Conservation (phyloP, 2,113 vertebrate species). For the Megaleporinus macrocephalus region DNA sequence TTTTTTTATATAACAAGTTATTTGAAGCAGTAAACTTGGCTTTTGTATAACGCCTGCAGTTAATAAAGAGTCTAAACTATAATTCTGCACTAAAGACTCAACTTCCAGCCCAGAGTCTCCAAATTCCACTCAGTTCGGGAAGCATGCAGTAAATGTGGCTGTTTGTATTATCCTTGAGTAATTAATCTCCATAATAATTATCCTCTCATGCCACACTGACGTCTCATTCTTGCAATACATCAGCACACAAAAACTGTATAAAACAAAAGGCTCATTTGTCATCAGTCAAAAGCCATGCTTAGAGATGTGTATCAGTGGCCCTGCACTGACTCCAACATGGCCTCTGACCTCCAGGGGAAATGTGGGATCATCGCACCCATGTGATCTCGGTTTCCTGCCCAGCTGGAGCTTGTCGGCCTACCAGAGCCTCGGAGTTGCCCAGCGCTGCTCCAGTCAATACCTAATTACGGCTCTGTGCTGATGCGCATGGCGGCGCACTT, state of each 20-base stretch:
- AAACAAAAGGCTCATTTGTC: conserved; percentile 31
- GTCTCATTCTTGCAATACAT: conserved; percentile 4
- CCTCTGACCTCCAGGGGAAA: conserved; percentile 48
- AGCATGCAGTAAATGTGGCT: too few species aligned
- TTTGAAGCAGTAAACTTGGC: too few species aligned
- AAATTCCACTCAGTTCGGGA: too few species aligned
- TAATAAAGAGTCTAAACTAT: too few species aligned
- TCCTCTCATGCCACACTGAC: conserved; percentile 22
- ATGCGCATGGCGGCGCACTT: conserved; percentile 80
- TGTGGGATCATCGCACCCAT: conserved; percentile 52
- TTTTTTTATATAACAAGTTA: too few species aligned
- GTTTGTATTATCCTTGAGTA: background rate
- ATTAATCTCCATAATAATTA: conserved; percentile 40
- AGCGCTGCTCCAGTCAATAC: conserved; percentile 80
- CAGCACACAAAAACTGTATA: background rate
- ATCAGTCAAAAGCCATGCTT: conserved; percentile 2
- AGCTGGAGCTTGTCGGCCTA: conserved; percentile 50
- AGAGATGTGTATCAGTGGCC: conserved; percentile 8
- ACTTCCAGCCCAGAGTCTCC: too few species aligned
- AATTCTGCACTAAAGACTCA: too few species aligned
- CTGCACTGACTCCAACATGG: conserved; percentile 36
- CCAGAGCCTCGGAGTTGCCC: conserved; percentile 46
- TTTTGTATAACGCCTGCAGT: too few species aligned
- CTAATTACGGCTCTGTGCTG: conserved; percentile 83
- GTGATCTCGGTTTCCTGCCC: conserved; percentile 55